Conservation (phyloP, 2,888 invertebrate genomes). For the Athetis lepigone region DNA sequence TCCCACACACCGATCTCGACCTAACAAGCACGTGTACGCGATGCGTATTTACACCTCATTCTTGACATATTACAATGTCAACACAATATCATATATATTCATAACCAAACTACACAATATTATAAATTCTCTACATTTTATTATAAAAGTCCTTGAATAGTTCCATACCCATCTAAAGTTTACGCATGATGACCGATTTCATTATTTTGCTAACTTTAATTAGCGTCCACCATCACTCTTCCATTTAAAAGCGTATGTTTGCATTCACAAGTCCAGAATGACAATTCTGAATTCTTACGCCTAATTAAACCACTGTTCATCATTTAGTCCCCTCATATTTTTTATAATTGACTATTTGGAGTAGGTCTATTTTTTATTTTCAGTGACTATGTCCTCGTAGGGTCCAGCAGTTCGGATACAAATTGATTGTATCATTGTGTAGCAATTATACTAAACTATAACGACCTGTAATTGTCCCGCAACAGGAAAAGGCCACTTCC, state of each 20-base stretch:
- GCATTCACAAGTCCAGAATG: conserved; percentile 4
- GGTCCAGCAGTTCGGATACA: conserved; percentile 3
- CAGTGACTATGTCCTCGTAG: background rate
- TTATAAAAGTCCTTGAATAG: conserved; percentile 1
- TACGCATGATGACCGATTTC: conserved; percentile 12
- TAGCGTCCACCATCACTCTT: conserved; percentile 26
- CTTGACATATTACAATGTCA: conserved; percentile 6
- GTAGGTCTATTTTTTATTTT: conserved; percentile 7
- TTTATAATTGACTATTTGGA: conserved; percentile 9
- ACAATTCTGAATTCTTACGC: conserved; percentile 15
- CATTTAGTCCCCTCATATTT: background rate
- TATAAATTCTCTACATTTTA: background rate
- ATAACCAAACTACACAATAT: conserved; percentile 1
- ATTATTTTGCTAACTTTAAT: conserved; percentile 3
- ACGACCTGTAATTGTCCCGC: background rate
- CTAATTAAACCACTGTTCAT: conserved; percentile 7
- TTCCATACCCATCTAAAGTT: background rate
- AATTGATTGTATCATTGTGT: conserved; percentile 20
- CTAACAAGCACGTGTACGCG: conserved; percentile 39
- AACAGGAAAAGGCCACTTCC: conserved; percentile 11
- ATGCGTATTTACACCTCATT: conserved; percentile 17
- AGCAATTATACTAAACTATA: conserved; percentile 15
- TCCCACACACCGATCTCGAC: conserved; percentile 34
- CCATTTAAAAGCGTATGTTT: conserved; percentile 29
- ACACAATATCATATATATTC: background rate